phyloP scores from a whole-genome alignment of 2,888 invertebrate genomes.

The Hecatera dysodea region DNA sequence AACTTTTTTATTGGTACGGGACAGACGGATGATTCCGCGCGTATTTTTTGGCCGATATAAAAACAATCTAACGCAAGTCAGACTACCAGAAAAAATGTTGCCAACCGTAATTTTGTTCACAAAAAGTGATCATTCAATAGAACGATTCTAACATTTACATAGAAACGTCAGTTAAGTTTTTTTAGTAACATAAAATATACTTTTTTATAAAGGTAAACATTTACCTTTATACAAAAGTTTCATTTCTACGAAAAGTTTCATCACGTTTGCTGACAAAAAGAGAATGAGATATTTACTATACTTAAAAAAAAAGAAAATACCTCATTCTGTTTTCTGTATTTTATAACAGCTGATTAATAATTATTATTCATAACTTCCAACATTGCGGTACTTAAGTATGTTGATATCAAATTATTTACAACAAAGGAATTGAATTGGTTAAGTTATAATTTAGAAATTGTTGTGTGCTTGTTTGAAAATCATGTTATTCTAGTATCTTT shows the following conservation, averaged over 20 bases:
- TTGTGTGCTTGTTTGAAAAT: conserved; percentile 15
- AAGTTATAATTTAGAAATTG: conserved; percentile 10
- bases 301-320: no score
- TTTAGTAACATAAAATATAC: background rate
- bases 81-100: conserved; percentile 50
- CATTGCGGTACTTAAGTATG: conserved; percentile 20
- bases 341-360: conserved; percentile 6
- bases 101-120: conserved; percentile 40
- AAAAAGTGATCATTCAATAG: conserved; percentile 48
- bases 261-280: background rate
- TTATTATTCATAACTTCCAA: conserved; percentile 1
- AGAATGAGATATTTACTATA: background rate
- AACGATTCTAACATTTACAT: conserved; percentile 33
- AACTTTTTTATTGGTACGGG: conserved; percentile 36
- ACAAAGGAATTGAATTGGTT: conserved; percentile 10
- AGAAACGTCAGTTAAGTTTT: conserved; percentile 23
- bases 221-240: no score
- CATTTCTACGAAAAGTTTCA: background rate
- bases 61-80: conserved; percentile 41
- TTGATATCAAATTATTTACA: no score
- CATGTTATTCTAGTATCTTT: no score
- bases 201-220: background rate
- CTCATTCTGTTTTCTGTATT: no score
- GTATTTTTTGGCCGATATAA: conserved; percentile 48
- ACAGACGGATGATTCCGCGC: conserved; percentile 25